Percentiles rank a stretch among this genome's conserved stretches.
These are phyloP conservation scores for Butorides virescens DNA, from an alignment of 2,113 vertebrate genomes.

Conservation along the genomic window DNA sequence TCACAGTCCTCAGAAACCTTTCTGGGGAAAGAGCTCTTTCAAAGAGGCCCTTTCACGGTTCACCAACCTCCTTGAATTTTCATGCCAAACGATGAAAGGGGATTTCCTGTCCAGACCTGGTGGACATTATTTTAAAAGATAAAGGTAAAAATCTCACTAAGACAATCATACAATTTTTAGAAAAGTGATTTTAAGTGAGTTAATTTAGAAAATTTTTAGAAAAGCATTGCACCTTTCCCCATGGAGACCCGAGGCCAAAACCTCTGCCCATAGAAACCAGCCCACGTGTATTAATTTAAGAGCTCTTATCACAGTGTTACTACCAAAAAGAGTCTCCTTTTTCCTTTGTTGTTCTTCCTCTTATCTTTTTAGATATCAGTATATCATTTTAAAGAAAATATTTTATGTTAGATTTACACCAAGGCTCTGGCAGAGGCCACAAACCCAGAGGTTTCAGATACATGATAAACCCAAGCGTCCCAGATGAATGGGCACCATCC, in stretches of 20 bases:
- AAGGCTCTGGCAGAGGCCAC: not conserved
- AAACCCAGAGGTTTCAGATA: not conserved
- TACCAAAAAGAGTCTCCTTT: not conserved
- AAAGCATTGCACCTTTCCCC: not conserved
- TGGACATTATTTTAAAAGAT: not conserved
- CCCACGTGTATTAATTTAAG: not conserved
- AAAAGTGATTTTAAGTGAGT: not conserved
- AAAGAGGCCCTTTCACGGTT: not conserved
- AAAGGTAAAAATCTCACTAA: not conserved
- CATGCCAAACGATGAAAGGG: not conserved
- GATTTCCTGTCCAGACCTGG: not conserved
- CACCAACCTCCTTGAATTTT: not conserved
- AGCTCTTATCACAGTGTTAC: not conserved
- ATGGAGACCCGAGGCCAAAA: not conserved
- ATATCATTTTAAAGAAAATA: not conserved
- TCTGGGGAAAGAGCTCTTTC: not conserved
- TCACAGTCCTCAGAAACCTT: not conserved
- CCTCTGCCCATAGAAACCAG: not conserved
- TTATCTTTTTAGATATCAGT: not conserved
- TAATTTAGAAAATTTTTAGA: too few species aligned
- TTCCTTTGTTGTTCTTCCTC: not conserved
- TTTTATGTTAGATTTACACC: not conserved
- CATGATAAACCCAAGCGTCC: not conserved
- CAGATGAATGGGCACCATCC: not conserved
- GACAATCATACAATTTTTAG: not conserved